These are phyloP conservation scores for Paramormyrops hopkinsi DNA, from an alignment of 2,797 vertebrate genomes.

Conservation along the genomic window DNA sequence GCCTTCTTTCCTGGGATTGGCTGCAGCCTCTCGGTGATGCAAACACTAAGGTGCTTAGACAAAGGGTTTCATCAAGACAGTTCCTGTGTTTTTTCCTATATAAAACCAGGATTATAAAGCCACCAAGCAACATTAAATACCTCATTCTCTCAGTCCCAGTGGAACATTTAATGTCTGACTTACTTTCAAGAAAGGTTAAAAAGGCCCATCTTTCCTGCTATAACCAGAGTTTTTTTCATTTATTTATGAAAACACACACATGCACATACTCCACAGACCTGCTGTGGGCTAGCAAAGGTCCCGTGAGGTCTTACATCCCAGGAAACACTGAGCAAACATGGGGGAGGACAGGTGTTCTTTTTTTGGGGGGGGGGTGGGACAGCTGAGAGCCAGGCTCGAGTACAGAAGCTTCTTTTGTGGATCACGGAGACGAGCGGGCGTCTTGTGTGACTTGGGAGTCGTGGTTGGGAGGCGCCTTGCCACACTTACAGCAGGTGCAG, in stretches of 20 bases:
- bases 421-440: constrained; percentile 28
- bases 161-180: background rate
- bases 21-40: background rate
- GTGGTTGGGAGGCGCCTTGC: constrained; percentile 40
- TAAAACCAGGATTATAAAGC: background rate
- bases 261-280: background rate
- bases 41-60: background rate
- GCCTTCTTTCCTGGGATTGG: background rate
- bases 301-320: background rate
- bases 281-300: background rate
- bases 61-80: background rate
- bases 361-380: constrained; percentile 35
- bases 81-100: background rate
- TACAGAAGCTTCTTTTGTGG: constrained; percentile 31
- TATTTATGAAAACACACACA: background rate
- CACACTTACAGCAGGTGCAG: background rate
- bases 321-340: background rate
- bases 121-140: background rate
- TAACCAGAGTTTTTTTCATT: background rate
- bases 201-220: background rate
- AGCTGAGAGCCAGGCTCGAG: constrained; percentile 46
- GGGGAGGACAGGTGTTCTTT: background rate
- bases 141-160: background rate
- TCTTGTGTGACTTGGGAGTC: background rate
- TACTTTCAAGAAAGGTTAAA: background rate